A percentile compares a stretch with the other conserved stretches of the same genome.
These are phyloP conservation scores for Philaethria dido DNA, from an alignment of 2,888 invertebrate species.

Conservation along the genomic window DNA sequence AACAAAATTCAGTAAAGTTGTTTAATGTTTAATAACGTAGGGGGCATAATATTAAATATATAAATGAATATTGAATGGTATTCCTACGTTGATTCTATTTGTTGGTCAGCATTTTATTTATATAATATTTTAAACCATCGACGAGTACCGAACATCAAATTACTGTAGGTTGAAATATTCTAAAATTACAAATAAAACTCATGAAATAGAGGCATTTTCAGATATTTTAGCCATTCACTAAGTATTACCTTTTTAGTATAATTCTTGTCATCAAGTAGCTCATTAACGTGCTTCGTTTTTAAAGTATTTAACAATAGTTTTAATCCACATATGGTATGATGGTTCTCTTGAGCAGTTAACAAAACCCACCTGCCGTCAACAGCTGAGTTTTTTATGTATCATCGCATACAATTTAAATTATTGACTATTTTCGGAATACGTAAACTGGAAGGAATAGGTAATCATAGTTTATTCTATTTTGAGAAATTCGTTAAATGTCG, in stretches of 20 bases:
- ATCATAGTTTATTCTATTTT: slow-evolving; percentile 18
- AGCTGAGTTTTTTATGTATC: slow-evolving; percentile 43
- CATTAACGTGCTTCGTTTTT: slow-evolving; percentile 17
- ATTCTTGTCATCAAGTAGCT: slow-evolving; percentile 19
- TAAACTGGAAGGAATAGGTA: neutral
- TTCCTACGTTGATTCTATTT: neutral
- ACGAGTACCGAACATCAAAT: no score
- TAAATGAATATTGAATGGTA: no score
- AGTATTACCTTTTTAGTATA: neutral
- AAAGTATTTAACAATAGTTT: slow-evolving; percentile 34
- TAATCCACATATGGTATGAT: slow-evolving; percentile 39
- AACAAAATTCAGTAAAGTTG: no score
- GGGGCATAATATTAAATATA: no score
- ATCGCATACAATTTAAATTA: slow-evolving; percentile 37
- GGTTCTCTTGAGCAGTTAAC: slow-evolving; percentile 34
- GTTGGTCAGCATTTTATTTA: no score
- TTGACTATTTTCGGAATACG: slow-evolving; percentile 25
- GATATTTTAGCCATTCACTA: slow-evolving; percentile 7
- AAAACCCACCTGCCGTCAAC: slow-evolving; percentile 45
- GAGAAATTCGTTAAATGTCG: neutral
- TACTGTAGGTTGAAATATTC: no score
- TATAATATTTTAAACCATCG: no score
- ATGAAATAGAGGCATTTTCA: neutral
- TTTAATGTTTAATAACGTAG: no score
- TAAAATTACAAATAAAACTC: no score